phyloP scores from a whole-genome alignment of 2,888 invertebrate species.

The Tillus elongatus region DNA sequence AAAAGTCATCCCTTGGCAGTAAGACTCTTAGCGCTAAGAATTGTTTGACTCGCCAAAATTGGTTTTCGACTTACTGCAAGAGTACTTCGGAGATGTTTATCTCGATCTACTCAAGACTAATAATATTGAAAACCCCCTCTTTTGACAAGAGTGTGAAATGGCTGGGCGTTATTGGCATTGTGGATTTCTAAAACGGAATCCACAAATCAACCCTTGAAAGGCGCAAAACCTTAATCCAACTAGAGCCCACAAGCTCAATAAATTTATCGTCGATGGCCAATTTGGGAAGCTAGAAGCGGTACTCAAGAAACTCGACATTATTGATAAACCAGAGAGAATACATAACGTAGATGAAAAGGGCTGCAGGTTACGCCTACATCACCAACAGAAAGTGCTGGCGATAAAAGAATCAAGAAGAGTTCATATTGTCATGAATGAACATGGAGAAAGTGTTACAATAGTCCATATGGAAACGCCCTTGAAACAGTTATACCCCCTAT shows the following conservation, averaged over 20 bases:
- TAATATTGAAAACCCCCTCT: too few species aligned
- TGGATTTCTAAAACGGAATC: too few species aligned
- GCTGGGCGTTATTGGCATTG: too few species aligned
- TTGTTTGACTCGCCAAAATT: too few species aligned
- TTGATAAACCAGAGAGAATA: constrained; percentile 16
- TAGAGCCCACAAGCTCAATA: constrained; percentile 23
- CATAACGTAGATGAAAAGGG: constrained; percentile 29
- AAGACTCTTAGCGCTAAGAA: too few species aligned
- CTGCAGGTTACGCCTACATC: constrained; percentile 25
- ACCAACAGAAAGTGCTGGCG: constrained; percentile 24
- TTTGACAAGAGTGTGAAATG: too few species aligned
- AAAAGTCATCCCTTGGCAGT: too few species aligned
- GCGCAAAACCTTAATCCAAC: constrained; percentile 26
- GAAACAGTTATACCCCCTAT: constrained; percentile 25
- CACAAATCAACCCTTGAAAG: too few species aligned
- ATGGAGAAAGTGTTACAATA: too few species aligned
- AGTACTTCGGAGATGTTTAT: too few species aligned
- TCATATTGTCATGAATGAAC: constrained; percentile 27
- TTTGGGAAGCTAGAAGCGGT: constrained; percentile 21
- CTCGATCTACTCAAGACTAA: too few species aligned
- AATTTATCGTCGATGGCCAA: constrained; percentile 22
- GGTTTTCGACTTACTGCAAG: too few species aligned
- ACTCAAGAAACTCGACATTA: constrained; percentile 16
- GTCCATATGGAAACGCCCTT: constrained; percentile 29
- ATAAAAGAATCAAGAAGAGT: constrained; percentile 25